These are phyloP conservation scores for Dryobota labecula DNA, from an alignment of 2,888 invertebrate genomes.

Conservation along the genomic window DNA sequence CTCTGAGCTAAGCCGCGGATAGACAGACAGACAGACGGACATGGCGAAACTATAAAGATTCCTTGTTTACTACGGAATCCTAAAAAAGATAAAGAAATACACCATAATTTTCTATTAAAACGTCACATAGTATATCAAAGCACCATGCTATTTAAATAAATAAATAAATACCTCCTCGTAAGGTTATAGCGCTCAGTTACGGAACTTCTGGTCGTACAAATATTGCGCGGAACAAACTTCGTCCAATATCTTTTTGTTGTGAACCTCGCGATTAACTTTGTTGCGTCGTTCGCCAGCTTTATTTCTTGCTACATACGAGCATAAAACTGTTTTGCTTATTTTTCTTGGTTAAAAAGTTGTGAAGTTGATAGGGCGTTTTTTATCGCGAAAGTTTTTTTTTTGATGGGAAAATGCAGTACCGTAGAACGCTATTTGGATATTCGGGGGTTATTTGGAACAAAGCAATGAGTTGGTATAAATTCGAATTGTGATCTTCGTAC, in stretches of 20 bases:
- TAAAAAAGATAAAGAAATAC: no score
- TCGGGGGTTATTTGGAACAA: no score
- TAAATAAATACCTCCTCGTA: constrained; percentile 14
- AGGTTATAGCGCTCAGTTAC: constrained; percentile 23
- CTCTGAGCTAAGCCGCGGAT: no score
- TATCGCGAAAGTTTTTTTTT: constrained; percentile 21
- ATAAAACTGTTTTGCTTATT: constrained; percentile 34
- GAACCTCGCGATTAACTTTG: constrained; percentile 56
- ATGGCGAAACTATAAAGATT: no score
- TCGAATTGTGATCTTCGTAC: no score
- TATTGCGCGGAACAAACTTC: constrained; percentile 46
- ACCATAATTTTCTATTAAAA: neutral
- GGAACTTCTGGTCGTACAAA: constrained; percentile 34
- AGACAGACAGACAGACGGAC: no score
- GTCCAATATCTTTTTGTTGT: constrained; percentile 52
- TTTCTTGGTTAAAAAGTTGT: constrained; percentile 26
- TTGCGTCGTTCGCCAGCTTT: constrained; percentile 43
- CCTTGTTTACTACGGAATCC: no score
- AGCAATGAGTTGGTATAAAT: no score
- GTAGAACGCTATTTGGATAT: no score
- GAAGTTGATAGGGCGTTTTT: constrained; percentile 36
- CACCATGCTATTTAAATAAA: constrained; percentile 16
- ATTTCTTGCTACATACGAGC: constrained; percentile 40
- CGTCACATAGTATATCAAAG: neutral
- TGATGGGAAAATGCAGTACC: no score